phyloP scores from a whole-genome alignment of 1,140 invertebrate species.

The Diuraphis noxia region DNA sequence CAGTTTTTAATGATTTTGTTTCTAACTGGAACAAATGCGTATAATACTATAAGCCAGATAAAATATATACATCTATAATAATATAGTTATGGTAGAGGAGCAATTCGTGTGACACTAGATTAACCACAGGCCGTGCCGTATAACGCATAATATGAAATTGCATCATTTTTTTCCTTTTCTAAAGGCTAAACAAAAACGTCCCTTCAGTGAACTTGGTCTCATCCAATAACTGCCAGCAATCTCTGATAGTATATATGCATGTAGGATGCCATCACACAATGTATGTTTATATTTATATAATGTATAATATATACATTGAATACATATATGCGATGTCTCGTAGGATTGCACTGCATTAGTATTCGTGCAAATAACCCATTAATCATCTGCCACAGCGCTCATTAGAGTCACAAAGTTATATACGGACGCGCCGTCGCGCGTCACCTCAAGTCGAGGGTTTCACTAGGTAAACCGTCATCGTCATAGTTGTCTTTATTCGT shows the following conservation, averaged over 20 bases:
- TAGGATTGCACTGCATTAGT: neutral
- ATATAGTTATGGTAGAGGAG: neutral
- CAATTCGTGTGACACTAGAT: neutral
- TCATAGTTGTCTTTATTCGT: neutral
- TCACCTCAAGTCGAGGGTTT: neutral
- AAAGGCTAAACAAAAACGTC: neutral
- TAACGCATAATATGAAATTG: neutral
- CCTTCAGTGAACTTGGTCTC: neutral
- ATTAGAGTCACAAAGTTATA: slow-evolving; percentile 45
- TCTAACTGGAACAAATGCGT: neutral
- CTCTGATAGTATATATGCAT: neutral
- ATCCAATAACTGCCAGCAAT: slow-evolving; percentile 15
- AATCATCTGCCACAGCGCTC: slow-evolving; percentile 30
- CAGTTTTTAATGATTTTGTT: neutral
- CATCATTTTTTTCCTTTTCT: neutral
- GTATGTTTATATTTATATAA: neutral
- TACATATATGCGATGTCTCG: neutral
- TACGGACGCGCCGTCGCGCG: neutral
- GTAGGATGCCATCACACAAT: neutral
- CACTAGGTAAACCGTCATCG: slow-evolving; percentile 28
- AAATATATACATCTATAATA: neutral
- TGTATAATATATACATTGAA: neutral
- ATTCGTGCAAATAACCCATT: neutral
- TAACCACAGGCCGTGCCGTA: neutral
- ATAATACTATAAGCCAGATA: neutral